Evolutionary conservation across 2,888 invertebrate species (phyloP).

Genomic region (Parnassius smintheus): DNA sequence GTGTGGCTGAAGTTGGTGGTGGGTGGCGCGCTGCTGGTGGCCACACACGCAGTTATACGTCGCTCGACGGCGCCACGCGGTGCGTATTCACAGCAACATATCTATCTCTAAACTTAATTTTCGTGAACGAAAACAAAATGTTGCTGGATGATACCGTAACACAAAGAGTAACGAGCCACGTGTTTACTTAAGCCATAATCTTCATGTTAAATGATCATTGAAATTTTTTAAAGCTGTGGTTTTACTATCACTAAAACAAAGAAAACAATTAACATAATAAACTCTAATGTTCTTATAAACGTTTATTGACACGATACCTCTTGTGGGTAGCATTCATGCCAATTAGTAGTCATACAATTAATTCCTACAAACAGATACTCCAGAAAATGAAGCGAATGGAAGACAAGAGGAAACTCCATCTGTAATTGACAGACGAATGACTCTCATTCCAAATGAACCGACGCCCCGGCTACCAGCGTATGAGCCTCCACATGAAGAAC

Average conservation of each 20-base stretch:
- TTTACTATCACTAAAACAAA: too few relatives aligned
- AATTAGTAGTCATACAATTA: conserved; percentile 26
- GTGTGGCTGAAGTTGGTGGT: conserved; percentile 93
- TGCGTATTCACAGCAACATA: conserved; percentile 74
- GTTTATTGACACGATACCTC: neutral
- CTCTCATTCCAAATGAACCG: conserved; percentile 59
- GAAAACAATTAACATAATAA: too few relatives aligned
- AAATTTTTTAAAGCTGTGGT: too few relatives aligned
- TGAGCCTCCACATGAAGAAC: conserved; percentile 26
- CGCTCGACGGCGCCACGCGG: conserved; percentile 84
- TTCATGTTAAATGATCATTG: neutral
- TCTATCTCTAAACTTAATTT: neutral
- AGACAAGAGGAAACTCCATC: conserved; percentile 58
- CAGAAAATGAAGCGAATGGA: conserved; percentile 49
- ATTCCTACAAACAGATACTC: conserved; percentile 53
- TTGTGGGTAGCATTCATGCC: neutral
- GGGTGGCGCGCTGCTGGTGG: conserved; percentile 91
- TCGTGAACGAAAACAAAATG: conserved; percentile 15
- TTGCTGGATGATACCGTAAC: conserved; percentile 25
- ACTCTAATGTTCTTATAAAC: too few relatives aligned
- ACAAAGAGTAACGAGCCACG: conserved; percentile 15
- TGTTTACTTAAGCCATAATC: conserved; percentile 3
- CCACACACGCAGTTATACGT: conserved; percentile 92
- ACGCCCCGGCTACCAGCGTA: conserved; percentile 42
- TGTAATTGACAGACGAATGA: conserved; percentile 67